Base-by-base conservation (phyloP, 2,888 invertebrate genomes). In the Bimastos eiseni region DNA sequence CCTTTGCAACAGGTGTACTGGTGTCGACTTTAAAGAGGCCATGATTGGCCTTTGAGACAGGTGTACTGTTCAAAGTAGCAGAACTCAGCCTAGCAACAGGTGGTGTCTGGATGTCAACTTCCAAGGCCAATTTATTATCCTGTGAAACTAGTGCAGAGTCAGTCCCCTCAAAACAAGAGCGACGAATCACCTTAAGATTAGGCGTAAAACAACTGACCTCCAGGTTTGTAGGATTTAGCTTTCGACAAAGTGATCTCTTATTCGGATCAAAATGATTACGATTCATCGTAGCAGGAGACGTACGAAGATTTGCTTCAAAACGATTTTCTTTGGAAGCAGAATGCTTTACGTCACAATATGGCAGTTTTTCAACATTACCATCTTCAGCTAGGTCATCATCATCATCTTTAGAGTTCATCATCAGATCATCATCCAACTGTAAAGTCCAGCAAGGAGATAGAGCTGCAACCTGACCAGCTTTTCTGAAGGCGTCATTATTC, bases 341-440 rank as follows among this genome's bases (percentile, higher is more conserved):
- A 70, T 30, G 70, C 30, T 70, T 70, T 70, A n/a, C 70, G 30
- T 70, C n/a, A 70, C 30, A 2, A 70, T n/a, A n/a, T 8, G 70
- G 70, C n/a, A 70, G n/a, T 13, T 70, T n/a, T 70, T n/a, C 90
- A 55, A 70, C 90, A 89, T 88, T 88, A 49, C 37, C 83, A 30
- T 5, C 49, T 44, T 34, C 90, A 38, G 44, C 88, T 8, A 84
- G 38, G 37, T 88, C 33, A 41, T 88, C 90, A 36, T 88, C 33
- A 41, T 88, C 90, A 36, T 90, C 90, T 44, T 90, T 83, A 21
- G n/a, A 88, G 38, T 89, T 33, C 33, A 83, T 88, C 33, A 90
- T 38, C 0, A 90, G 37, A 88, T 55, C 89, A 13, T 70, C 89
- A n/a, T 38, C 70, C 15, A 83, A 90, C n/a, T 49, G 89, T 6